These are phyloP conservation scores for Anser brachyrhynchus DNA, from an alignment of 2,113 vertebrate species.

Conservation along the genomic window DNA sequence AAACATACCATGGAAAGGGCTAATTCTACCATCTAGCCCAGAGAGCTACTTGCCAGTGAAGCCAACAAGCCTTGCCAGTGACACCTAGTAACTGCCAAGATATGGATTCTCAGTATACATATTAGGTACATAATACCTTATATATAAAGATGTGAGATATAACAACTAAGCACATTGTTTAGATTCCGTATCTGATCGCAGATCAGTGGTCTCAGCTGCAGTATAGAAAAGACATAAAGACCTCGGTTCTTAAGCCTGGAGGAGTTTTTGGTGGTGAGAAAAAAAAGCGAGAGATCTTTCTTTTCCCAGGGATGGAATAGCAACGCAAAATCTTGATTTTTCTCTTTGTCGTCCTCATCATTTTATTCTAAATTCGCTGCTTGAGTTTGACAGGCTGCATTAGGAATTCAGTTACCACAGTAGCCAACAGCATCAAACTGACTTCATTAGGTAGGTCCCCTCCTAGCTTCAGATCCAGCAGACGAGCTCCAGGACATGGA, in stretches of 20 bases:
- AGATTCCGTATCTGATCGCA: neutral
- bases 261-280: neutral
- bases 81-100: neutral
- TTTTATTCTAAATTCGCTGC: neutral
- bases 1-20: neutral
- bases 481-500: neutral
- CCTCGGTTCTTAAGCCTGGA: neutral
- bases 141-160: neutral
- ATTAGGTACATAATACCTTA: neutral
- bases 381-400: neutral
- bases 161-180: neutral
- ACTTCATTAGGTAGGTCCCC: neutral
- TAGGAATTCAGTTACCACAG: neutral
- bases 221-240: neutral
- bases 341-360: neutral
- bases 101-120: neutral
- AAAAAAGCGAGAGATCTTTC: neutral
- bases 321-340: neutral
- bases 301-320: neutral
- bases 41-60: neutral
- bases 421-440: neutral
- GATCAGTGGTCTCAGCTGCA: neutral
- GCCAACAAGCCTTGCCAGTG: neutral
- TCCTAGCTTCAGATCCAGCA: neutral
- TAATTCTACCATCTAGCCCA: neutral